These are phyloP conservation scores for Chesias legatella DNA, from an alignment of 2,888 invertebrate genomes.

Conservation along the genomic window DNA sequence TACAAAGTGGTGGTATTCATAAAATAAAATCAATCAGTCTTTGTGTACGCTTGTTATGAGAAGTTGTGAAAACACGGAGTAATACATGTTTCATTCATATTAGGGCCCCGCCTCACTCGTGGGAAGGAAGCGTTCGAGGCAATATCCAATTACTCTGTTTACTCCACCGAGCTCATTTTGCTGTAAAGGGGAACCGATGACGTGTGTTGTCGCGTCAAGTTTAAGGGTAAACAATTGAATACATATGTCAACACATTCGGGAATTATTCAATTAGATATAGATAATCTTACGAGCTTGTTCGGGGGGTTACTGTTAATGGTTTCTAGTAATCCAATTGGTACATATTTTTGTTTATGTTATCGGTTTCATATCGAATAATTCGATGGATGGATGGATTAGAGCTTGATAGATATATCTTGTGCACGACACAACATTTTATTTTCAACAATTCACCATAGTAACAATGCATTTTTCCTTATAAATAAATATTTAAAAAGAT, in stretches of 20 bases:
- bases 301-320: too few species aligned
- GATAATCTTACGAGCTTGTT: too few species aligned
- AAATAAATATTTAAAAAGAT: too few species aligned
- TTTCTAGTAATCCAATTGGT: too few species aligned
- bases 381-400: too few species aligned
- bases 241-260: slow-evolving; percentile 24
- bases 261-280: slow-evolving; percentile 11
- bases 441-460: too few species aligned
- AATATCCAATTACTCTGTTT: slow-evolving; percentile 51
- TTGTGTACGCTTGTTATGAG: slow-evolving; percentile 9
- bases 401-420: too few species aligned
- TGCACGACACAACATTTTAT: too few species aligned
- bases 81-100: slow-evolving; percentile 23
- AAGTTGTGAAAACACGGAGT: slow-evolving; percentile 17
- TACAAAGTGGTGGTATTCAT: too few species aligned
- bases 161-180: slow-evolving; percentile 43
- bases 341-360: too few species aligned
- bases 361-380: too few species aligned
- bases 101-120: slow-evolving; percentile 27
- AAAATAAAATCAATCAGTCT: slow-evolving; percentile 1
- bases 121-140: slow-evolving; percentile 32
- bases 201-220: slow-evolving; percentile 35
- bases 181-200: slow-evolving; percentile 40
- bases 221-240: slow-evolving; percentile 30
- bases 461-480: too few species aligned